Base-by-base conservation (phyloP, 2,113 vertebrate species). In the Siniperca knerii region DNA sequence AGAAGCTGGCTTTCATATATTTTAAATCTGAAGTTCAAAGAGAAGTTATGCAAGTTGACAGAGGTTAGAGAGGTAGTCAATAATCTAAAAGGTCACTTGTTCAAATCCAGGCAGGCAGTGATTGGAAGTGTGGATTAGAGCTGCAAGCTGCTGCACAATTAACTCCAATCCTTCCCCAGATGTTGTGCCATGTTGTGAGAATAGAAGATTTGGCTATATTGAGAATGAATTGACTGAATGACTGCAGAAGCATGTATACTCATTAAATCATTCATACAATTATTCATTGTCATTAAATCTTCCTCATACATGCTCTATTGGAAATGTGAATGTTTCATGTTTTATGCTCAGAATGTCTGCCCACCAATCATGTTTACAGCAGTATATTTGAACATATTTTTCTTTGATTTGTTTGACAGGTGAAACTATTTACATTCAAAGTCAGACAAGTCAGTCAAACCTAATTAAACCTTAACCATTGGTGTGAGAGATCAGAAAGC, bases 91-190 rank as follows among this genome's bases (percentile, higher is more conserved):
- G 84, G 74, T 75, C 58, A 7, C 12, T 4, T 29, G 55, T 68
- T 81, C 60, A 83, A 4, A 46, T 65, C 37, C 25, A 57, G 42
- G 16, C 79, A 37, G 60, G 4, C 73, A 62, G 61, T 55, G 79
- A 89, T 85, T 11, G 0, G 29, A 40, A 58, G 44, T 2, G 3
- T 58, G 75, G 67, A 84, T 91, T 91, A 90, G 48, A 87, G 77
- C 40, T 50, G 46, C 61, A 55, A 77, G 55, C 82, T 76, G 57
- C 68, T 67, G 58, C 42, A 23, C 20, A 66, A 85, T 37, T 73
- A 67, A 79, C 77, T 46, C 8, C 60, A 58, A 12, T 64, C 72
- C 37, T 2, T 69, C 54, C 48, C 37, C 75, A 54, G 52, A 21
- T 54, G 52, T 54, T 54, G 52, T 21, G 52, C 21, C 52, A 21